Percentiles rank a stretch among this genome's conserved stretches.
These are phyloP conservation scores for Cyclophora punctaria DNA, from an alignment of 2,888 invertebrate genomes.

Conservation along the genomic window DNA sequence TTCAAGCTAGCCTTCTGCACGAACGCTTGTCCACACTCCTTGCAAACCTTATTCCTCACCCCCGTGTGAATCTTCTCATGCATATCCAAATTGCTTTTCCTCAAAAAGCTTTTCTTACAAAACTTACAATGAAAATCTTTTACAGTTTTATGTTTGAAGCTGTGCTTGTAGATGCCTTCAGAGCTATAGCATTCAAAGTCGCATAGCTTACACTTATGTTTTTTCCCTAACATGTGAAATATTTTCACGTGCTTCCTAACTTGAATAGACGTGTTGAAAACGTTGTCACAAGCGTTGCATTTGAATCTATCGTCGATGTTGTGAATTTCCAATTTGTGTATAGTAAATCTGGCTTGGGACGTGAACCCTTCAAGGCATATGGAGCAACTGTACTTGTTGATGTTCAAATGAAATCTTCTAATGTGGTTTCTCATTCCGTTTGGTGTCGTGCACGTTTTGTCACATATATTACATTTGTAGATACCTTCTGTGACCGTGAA, in stretches of 20 bases:
- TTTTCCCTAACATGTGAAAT: slow-evolving; percentile 57
- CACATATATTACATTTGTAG: not conserved
- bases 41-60: slow-evolving; percentile 50
- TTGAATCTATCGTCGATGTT: slow-evolving; percentile 47
- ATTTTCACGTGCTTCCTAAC: slow-evolving; percentile 45
- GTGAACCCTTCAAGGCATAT: not conserved
- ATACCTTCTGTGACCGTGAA: not conserved
- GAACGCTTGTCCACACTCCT: slow-evolving; percentile 54
- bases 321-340: slow-evolving; percentile 47
- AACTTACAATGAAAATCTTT: slow-evolving; percentile 58
- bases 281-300: slow-evolving; percentile 53
- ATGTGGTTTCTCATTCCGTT: not conserved
- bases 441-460: not conserved
- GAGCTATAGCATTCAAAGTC: slow-evolving; percentile 51
- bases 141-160: slow-evolving; percentile 52
- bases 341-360: not conserved
- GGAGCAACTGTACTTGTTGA: not conserved
- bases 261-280: slow-evolving; percentile 45
- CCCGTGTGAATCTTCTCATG: slow-evolving; percentile 62
- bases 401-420: not conserved
- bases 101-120: slow-evolving; percentile 59
- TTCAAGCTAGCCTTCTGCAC: slow-evolving; percentile 64
- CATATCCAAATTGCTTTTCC: slow-evolving; percentile 41
- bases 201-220: slow-evolving; percentile 45
- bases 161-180: slow-evolving; percentile 49